Evolutionary conservation across 2,113 vertebrate genomes (phyloP).

Genomic region (Silurus asotus): DNA sequence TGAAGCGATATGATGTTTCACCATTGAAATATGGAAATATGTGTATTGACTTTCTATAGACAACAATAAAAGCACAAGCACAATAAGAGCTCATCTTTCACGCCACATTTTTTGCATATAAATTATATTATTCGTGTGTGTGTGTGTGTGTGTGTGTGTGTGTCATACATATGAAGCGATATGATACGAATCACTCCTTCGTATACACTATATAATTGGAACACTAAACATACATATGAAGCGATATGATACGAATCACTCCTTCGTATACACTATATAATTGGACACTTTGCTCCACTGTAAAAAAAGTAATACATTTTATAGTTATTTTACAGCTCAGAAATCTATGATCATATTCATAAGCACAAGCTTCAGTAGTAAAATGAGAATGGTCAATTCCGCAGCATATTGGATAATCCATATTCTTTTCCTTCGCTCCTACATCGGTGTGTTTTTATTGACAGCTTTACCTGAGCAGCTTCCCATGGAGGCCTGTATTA

Average conservation of each 20-base stretch:
- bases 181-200: no score
- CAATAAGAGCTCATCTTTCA: no score
- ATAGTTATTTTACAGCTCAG: conserved; percentile 63
- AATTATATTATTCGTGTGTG: no score
- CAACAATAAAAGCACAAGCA: no score
- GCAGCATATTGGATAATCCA: conserved; percentile 63
- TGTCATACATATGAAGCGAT: no score
- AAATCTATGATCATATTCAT: conserved; percentile 73
- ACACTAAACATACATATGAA: no score
- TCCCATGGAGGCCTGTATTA: conserved; percentile 3
- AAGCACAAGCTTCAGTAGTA: conserved; percentile 63
- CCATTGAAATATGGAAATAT: no score
- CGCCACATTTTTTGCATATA: no score
- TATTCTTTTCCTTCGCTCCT: conserved; percentile 40
- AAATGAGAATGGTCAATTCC: conserved; percentile 66
- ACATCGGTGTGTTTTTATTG: conserved; percentile 35
- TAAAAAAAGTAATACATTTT: conserved; percentile 64
- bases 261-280: conserved; percentile 1
- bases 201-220: no score
- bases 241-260: neutral
- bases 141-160: no score
- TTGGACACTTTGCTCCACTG: conserved; percentile 4
- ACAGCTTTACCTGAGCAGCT: conserved; percentile 25
- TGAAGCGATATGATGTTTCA: no score
- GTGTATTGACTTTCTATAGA: no score